Base-by-base conservation (phyloP, 64 coral and sea anemone species). In the Stichodactyla helianthus region DNA sequence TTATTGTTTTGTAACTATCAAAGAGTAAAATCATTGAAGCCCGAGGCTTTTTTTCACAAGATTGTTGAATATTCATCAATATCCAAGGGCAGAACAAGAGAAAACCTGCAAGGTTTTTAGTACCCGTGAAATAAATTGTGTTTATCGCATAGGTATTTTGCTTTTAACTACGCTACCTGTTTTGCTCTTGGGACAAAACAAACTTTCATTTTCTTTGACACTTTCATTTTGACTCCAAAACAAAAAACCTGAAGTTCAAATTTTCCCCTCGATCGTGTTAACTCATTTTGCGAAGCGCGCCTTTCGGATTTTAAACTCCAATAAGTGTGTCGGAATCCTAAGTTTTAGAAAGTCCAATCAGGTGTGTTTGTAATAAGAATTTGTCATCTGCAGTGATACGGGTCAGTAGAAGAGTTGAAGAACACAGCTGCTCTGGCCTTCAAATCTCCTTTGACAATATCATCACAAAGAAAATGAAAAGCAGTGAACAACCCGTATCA, bases 11-110 rank as follows among this genome's bases (percentile, higher is more conserved):
- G 35, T 54, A 6, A 51, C 50, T 53, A 28, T 81, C 50, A 81
- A 52, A 81, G 68, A 53, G 16, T 52, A 10, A 8, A 81, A 9
- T 54, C 13, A 81, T 50, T 81, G 78, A 81, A 54, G 78, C 78
- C 26, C 12, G 53, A 20, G 77, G 7, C 53, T 17, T 27, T 26
- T n/a, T 20, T 15, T 52, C 53, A 81, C 12, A 53, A 81, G 78
- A 51, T 81, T 54, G 78, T 81, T 81, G 78, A 81, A 81, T 81
- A 81, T 81, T 81, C 50, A 81, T 81, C 27, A 81, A 81, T 81
- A 81, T 15, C 50, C 6, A 81, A 18, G 18, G 7, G 4, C 78
- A 52, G 12, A 81, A 81, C 78, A 81, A 81, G 50, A 81, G 78
- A 81, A 81, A 81, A 81, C 78, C 78, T 9, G 78, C 13, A 50